Evolutionary conservation across 2,888 invertebrate genomes (phyloP).

Genomic region (Pollenia griseotomentosa): DNA sequence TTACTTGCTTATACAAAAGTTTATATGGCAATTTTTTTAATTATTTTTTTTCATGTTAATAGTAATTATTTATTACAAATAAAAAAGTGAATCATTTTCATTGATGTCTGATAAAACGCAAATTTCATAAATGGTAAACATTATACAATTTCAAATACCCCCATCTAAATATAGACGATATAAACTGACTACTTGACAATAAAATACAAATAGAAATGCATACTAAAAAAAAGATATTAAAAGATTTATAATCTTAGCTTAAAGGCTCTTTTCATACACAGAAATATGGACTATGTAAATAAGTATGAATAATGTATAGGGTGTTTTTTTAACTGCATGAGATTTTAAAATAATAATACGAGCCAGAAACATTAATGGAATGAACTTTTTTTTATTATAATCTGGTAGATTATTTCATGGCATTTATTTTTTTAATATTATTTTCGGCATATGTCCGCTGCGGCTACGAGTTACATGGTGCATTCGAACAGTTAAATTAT

Average conservation of each 20-base stretch:
- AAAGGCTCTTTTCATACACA: conserved; percentile 9
- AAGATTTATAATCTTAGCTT: conserved; percentile 43
- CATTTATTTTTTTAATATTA: too few relatives aligned
- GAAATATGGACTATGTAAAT: neutral
- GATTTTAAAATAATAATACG: too few relatives aligned
- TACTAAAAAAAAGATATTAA: conserved; percentile 1
- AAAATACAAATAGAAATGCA: neutral
- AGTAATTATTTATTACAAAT: neutral
- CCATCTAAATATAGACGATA: conserved; percentile 38
- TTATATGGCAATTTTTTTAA: conserved; percentile 3
- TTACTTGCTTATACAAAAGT: neutral
- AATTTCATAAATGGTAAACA: conserved; percentile 58
- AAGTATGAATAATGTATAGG: neutral
- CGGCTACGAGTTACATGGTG: too few relatives aligned
- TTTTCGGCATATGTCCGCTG: too few relatives aligned
- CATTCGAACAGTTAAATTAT: too few relatives aligned
- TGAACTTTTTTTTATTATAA: too few relatives aligned
- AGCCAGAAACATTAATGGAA: too few relatives aligned
- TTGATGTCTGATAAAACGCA: conserved; percentile 44
- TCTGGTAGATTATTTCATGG: too few relatives aligned
- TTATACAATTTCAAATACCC: conserved; percentile 13
- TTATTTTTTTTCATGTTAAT: conserved; percentile 9
- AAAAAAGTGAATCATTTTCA: conserved; percentile 50
- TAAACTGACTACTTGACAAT: neutral
- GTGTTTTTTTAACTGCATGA: too few relatives aligned